Base-by-base conservation (phyloP, 1,140 invertebrate genomes). In the Octopus bimaculoides region DNA sequence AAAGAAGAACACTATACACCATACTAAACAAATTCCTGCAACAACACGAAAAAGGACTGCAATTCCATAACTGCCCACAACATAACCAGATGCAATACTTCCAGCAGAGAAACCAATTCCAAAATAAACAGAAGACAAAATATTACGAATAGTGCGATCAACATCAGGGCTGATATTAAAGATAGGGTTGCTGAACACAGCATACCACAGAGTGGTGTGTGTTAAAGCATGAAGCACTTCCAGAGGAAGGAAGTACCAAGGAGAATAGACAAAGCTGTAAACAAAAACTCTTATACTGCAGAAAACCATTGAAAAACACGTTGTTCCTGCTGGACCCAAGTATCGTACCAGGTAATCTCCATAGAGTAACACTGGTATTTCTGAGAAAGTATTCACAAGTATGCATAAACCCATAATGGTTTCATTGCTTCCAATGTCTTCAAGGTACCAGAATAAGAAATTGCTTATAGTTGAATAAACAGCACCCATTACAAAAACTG, bases 371-470 rank as follows among this genome's bases (percentile, higher is more conserved):
- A 89, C 87, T 5, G 87, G 85, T 54, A 88, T 85, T 78, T 89
- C 87, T 14, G 85, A 83, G 41, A 87, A 81, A 41, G 87, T 84
- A 8, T 81, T 84, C 56, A 88, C 81, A 9, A 83, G 81, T 41
- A 89, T 78, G 78, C 85, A 86, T 9, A 86, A 54, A 61, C 88
- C 88, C 86, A 89, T 86, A 7, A 82, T 83, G 9, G 84, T 56
- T 73, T 89, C 88, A 14, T 56, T 78, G 10, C 86, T 86, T 5
- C 86, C 83, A n/a, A 88, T 78, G 77, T 89, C 88, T 76, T 87
- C 82, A 66, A 89, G 84, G 54, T 84, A 52, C 88, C 88, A 89
- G 77, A 89, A 89, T 54, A 89, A 82, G 78, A 85, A 89, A 78
- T 87, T 88, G 80, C 85, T 83, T 77, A 86, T 85, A 8, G 84